These are phyloP conservation scores for Sminthopsis crassicaudata DNA, from an alignment of 2,113 vertebrate genomes.

Conservation along the genomic window DNA sequence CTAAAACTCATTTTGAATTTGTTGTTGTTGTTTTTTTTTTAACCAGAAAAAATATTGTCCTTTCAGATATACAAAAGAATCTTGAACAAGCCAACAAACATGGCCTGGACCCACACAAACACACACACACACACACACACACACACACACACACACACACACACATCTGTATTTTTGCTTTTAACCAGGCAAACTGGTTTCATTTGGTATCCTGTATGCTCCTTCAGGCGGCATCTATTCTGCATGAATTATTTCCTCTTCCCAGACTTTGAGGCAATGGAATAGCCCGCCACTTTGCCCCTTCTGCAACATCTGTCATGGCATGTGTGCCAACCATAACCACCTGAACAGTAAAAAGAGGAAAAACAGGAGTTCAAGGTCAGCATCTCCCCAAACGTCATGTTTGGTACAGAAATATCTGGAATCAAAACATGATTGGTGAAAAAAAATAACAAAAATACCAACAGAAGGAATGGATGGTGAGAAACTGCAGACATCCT, in stretches of 20 bases:
- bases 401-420: conserved; percentile 35
- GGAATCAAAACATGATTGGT: conserved; percentile 22
- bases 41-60: conserved; percentile 31
- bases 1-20: conserved; percentile 35
- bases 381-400: conserved; percentile 48
- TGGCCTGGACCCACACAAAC: background rate
- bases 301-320: conserved; percentile 68
- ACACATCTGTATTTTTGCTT: conserved; percentile 54
- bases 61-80: conserved; percentile 29
- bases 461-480: background rate
- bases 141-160: conserved; percentile 41
- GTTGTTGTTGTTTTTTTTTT: conserved; percentile 30
- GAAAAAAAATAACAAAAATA: background rate
- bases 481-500: background rate
- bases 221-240: conserved; percentile 70
- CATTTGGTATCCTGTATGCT: conserved; percentile 65
- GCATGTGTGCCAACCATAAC: conserved; percentile 59
- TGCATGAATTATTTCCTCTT: conserved; percentile 75
- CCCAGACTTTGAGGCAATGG: conserved; percentile 66
- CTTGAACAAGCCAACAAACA: conserved; percentile 29
- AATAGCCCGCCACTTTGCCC: conserved; percentile 31
- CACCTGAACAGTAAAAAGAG: conserved; percentile 69
- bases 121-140: conserved; percentile 13
- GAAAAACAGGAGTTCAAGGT: conserved; percentile 67
- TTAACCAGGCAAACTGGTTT: conserved; percentile 73